phyloP scores from a whole-genome alignment of 1,140 invertebrate genomes.

The Drosophila elegans region DNA sequence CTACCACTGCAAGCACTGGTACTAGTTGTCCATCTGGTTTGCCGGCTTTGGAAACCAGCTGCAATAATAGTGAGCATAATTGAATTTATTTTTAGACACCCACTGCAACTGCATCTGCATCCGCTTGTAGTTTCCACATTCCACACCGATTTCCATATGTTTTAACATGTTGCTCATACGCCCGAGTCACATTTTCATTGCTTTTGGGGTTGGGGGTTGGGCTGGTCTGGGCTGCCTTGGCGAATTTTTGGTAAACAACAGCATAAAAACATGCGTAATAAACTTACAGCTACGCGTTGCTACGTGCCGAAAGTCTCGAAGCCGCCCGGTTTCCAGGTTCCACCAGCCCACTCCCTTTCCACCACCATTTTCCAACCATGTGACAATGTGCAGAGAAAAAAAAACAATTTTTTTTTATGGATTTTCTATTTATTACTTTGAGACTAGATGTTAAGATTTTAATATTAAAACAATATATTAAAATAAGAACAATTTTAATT shows the following conservation, averaged over 20 bases:
- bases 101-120: conserved; percentile 50
- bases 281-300: conserved; percentile 60
- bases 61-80: conserved; percentile 76
- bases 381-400: conserved; percentile 8
- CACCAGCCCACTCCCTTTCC: neutral
- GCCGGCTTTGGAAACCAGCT: conserved; percentile 68
- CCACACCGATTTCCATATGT: conserved; percentile 1
- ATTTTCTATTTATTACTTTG: too few species aligned
- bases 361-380: neutral
- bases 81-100: conserved; percentile 76
- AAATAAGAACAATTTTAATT: too few species aligned
- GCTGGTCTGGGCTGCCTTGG: conserved; percentile 36
- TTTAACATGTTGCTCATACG: conserved; percentile 22
- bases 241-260: conserved; percentile 55
- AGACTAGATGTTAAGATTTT: too few species aligned
- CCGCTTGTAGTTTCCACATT: conserved; percentile 27
- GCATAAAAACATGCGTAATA: conserved; percentile 62
- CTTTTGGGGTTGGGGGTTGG: neutral
- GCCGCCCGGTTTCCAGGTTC: conserved; percentile 10
- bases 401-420: neutral
- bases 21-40: conserved; percentile 72
- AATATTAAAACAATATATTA: too few species aligned
- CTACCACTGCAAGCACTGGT: conserved; percentile 12
- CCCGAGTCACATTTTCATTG: conserved; percentile 12
- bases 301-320: conserved; percentile 72